Evolutionary conservation across 2,888 invertebrate species (phyloP).

Genomic region (Melanotus villosus): DNA sequence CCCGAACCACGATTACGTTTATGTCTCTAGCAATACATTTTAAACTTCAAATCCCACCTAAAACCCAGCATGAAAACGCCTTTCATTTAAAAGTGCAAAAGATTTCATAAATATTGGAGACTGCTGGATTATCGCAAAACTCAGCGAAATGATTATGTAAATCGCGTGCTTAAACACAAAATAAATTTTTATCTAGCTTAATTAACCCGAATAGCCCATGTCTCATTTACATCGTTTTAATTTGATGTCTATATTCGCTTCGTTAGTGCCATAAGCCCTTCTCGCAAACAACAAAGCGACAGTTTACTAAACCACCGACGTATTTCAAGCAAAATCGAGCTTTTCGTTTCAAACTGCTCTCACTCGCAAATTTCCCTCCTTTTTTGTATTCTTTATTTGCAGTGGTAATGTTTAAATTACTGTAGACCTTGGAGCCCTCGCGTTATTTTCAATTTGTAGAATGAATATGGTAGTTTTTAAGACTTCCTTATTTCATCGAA

Average conservation of each 20-base stretch:
- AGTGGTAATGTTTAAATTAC: no score
- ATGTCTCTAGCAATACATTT: slow-evolving; percentile 9
- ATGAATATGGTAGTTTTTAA: no score
- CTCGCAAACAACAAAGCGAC: background rate
- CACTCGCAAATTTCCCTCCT: background rate
- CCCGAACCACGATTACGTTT: background rate
- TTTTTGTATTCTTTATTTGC: no score
- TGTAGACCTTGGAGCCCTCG: no score
- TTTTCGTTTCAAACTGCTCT: background rate
- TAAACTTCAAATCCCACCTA: slow-evolving; percentile 10
- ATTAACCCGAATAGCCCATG: slow-evolving; percentile 14
- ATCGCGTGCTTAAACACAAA: slow-evolving; percentile 19
- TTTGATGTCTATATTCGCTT: slow-evolving; percentile 3
- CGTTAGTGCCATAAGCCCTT: background rate
- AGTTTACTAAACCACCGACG: background rate
- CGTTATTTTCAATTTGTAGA: no score
- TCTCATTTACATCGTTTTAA: slow-evolving; percentile 19
- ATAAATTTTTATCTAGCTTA: slow-evolving; percentile 24
- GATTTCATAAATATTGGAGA: slow-evolving; percentile 25
- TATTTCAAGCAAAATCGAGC: background rate
- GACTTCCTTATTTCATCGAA: no score
- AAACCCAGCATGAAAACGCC: background rate
- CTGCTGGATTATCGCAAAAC: slow-evolving; percentile 21
- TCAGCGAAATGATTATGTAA: slow-evolving; percentile 24
- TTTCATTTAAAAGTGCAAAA: slow-evolving; percentile 22